phyloP scores from a whole-genome alignment of 2,888 invertebrate genomes.

The Dasysyrphus albostriatus region DNA sequence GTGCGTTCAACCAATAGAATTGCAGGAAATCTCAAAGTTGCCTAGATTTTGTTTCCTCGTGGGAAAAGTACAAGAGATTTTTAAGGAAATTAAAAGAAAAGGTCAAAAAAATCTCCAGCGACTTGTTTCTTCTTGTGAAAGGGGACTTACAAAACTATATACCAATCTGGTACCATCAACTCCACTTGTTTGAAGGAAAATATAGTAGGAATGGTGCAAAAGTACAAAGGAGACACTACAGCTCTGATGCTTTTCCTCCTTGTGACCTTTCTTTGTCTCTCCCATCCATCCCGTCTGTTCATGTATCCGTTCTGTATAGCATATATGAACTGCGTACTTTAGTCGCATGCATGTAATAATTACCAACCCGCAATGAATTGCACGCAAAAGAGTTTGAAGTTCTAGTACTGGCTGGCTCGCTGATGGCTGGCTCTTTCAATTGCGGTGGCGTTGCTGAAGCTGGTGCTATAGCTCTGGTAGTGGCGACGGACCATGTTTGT shows the following conservation, averaged over 20 bases:
- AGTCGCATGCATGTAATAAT: constrained; percentile 71
- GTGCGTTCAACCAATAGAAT: no score
- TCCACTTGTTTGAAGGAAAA: no score
- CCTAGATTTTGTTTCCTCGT: no score
- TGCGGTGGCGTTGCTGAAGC: constrained; percentile 4
- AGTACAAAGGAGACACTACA: neutral
- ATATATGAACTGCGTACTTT: constrained; percentile 53
- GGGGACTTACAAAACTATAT: no score
- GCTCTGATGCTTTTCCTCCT: constrained; percentile 12
- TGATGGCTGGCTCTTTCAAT: neutral
- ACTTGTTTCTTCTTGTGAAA: no score
- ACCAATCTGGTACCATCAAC: no score
- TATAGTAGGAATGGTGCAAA: neutral
- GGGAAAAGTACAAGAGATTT: no score
- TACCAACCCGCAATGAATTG: constrained; percentile 63
- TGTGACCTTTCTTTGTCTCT: constrained; percentile 25
- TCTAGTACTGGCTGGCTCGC: neutral
- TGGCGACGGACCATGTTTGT: constrained; percentile 48
- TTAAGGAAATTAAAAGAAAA: no score
- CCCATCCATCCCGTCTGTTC: neutral
- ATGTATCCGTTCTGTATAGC: neutral
- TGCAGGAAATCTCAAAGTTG: no score
- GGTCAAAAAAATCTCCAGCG: no score
- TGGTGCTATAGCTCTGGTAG: neutral
- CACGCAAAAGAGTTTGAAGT: constrained; percentile 48